Evolutionary conservation across 2,888 invertebrate genomes (phyloP).

Genomic region (Zygogramma bicolorata): DNA sequence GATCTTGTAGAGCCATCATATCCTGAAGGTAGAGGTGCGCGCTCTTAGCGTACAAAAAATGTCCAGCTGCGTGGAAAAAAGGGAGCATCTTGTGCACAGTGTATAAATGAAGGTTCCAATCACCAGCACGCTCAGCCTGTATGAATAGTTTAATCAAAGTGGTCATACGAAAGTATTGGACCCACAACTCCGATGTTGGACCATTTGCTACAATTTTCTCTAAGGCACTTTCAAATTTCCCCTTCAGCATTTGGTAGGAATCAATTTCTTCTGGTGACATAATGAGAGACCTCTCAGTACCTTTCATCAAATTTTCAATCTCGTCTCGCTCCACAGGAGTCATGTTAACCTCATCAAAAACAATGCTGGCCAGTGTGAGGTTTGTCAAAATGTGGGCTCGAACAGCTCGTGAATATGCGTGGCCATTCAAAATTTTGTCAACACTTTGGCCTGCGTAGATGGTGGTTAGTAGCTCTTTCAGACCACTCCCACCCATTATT

Average conservation of each 20-base stretch:
- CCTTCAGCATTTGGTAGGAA: not conserved
- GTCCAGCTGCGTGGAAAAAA: slow-evolving; percentile 34
- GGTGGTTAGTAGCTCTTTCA: no score
- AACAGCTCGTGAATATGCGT: no score
- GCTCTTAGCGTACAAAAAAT: slow-evolving; percentile 29
- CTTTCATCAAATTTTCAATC: not conserved
- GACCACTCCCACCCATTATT: no score
- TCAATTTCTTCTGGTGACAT: not conserved
- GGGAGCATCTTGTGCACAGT: slow-evolving; percentile 29
- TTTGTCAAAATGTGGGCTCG: no score
- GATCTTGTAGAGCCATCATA: slow-evolving; percentile 4
- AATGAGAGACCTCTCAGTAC: not conserved
- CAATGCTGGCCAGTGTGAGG: no score
- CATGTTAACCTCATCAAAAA: no score
- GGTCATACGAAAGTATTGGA: slow-evolving; percentile 52
- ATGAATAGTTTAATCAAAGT: slow-evolving; percentile 53
- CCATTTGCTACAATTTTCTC: no score
- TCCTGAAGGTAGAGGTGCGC: slow-evolving; percentile 16
- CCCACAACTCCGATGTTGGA: not conserved
- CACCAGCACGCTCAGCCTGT: slow-evolving; percentile 53
- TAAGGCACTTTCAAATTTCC: not conserved
- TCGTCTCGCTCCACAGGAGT: no score
- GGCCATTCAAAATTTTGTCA: no score
- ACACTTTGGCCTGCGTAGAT: no score
- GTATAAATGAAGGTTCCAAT: slow-evolving; percentile 48